Conservation (phyloP, 1,140 invertebrate genomes). For the Musca domestica region DNA sequence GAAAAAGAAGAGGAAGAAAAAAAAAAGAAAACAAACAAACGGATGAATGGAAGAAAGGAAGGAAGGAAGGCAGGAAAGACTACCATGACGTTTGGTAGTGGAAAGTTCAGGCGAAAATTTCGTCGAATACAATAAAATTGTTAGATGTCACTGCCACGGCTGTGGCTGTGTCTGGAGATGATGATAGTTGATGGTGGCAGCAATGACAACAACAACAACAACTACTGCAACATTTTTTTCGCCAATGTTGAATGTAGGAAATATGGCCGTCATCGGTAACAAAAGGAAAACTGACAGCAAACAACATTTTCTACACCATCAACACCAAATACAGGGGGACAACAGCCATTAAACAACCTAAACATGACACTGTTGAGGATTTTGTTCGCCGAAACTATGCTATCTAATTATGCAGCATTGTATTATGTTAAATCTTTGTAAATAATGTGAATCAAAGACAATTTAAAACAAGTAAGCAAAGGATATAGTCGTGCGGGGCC, state of each 20-base stretch:
- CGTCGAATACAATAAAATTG: too few relatives aligned
- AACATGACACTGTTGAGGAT: too few relatives aligned
- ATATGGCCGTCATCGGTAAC: conserved; percentile 6
- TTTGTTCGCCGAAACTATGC: too few relatives aligned
- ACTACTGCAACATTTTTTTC: background rate
- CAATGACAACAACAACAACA: background rate
- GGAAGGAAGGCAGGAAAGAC: background rate
- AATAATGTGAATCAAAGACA: too few relatives aligned
- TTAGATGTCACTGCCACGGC: too few relatives aligned
- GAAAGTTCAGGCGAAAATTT: background rate
- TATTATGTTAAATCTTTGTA: too few relatives aligned
- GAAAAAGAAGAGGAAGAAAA: background rate
- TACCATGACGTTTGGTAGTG: background rate
- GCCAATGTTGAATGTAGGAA: background rate
- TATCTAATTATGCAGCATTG: too few relatives aligned
- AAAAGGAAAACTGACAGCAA: conserved; percentile 14
- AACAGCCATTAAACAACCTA: too few relatives aligned
- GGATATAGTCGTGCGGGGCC: too few relatives aligned
- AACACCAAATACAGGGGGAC: background rate
- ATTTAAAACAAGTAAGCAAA: too few relatives aligned
- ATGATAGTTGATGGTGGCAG: background rate
- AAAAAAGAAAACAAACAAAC: background rate
- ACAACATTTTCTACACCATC: conserved; percentile 6
- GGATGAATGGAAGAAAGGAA: background rate
- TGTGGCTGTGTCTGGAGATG: too few relatives aligned